These are phyloP conservation scores for Calypte anna DNA, from an alignment of 2,113 vertebrate genomes.

Conservation along the genomic window DNA sequence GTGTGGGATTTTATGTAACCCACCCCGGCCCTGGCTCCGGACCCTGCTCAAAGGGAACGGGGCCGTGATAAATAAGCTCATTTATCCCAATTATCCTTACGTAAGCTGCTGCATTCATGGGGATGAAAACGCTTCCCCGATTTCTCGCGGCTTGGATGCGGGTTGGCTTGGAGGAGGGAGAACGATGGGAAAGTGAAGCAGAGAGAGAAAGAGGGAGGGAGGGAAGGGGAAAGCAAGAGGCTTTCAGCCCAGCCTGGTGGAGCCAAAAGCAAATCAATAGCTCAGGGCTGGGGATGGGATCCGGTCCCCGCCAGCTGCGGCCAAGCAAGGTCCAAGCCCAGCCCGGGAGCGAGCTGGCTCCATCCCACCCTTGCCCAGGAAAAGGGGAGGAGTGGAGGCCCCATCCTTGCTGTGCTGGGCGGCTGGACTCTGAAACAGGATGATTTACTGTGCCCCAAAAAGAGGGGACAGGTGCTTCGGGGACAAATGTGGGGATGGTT, in stretches of 20 bases:
- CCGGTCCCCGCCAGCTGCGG: not conserved
- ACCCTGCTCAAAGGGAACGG: conserved; percentile 9
- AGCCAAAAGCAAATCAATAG: conserved; percentile 38
- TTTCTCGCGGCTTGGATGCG: not conserved
- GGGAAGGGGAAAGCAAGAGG: conserved; percentile 1
- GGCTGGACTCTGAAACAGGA: not conserved
- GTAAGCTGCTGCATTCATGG: conserved; percentile 53
- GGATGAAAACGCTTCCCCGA: conserved; percentile 41
- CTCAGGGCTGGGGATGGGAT: not conserved
- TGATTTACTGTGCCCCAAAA: not conserved
- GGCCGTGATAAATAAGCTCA: conserved; percentile 58
- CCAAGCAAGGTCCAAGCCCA: not conserved
- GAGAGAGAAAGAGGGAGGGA: not conserved
- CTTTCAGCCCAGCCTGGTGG: not conserved
- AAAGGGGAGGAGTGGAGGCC: not conserved
- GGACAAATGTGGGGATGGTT: not conserved
- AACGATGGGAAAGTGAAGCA: not conserved
- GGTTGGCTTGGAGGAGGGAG: conserved; percentile 24
- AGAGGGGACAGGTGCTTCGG: not conserved
- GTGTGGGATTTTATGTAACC: conserved; percentile 55
- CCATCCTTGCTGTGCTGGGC: accelerated
- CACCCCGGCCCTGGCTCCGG: not conserved
- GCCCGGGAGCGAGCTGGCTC: not conserved
- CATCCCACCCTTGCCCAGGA: not conserved
- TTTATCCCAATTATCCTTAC: conserved; percentile 69